Conservation (phyloP, 2,888 invertebrate genomes). For the Habroteleia sp. region DNA sequence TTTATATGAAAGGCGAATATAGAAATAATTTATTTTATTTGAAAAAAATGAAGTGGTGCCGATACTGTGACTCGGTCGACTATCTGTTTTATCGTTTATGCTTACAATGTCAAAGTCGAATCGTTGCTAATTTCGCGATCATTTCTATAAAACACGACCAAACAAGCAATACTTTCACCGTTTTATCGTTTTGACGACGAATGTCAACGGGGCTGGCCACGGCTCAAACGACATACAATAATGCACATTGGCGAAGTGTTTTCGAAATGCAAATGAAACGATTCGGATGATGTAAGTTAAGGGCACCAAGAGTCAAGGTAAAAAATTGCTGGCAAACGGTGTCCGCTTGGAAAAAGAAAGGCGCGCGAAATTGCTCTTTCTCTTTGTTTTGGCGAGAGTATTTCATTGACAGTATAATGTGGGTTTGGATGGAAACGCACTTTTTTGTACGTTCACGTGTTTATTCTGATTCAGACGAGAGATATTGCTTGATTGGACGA, state of each 20-base stretch:
- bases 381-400: slow-evolving; percentile 18
- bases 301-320: slow-evolving; percentile 45
- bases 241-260: slow-evolving; percentile 10
- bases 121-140: no score
- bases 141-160: no score
- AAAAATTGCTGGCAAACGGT: slow-evolving; percentile 34
- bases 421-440: slow-evolving; percentile 3
- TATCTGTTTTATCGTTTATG: slow-evolving; percentile 4
- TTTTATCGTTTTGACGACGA: slow-evolving; percentile 2
- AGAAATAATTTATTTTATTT: no score
- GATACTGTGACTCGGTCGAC: no score
- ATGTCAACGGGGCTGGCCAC: slow-evolving; percentile 4
- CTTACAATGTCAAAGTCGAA: no score
- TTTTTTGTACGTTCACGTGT: slow-evolving; percentile 15
- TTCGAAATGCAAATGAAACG: slow-evolving; percentile 37
- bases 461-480: slow-evolving; percentile 4
- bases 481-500: slow-evolving; percentile 8
- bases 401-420: slow-evolving; percentile 29
- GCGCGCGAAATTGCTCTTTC: slow-evolving; percentile 6
- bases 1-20: no score
- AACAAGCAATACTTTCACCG: no score
- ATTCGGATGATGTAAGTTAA: slow-evolving; percentile 26
- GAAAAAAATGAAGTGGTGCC: no score
- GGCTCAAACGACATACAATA: slow-evolving; percentile 9
- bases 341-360: slow-evolving; percentile 39